Conservation (phyloP, 64 coral and sea anemone species). For the Actinia equina region DNA sequence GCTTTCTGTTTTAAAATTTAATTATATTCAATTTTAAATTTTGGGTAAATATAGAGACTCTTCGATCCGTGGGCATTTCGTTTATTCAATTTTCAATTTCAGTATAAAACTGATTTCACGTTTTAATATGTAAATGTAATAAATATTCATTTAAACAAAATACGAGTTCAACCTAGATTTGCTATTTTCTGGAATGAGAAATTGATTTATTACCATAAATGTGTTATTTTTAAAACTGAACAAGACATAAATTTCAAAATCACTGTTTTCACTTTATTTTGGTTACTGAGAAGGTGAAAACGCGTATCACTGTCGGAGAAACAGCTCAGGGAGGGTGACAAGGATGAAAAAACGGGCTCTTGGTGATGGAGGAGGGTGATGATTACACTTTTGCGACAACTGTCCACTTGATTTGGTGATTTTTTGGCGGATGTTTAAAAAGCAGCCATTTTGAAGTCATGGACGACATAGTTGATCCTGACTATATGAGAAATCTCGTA, state of each 20-base stretch:
- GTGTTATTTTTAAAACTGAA: not conserved
- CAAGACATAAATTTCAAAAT: not conserved
- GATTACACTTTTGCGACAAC: not conserved
- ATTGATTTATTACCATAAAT: not conserved
- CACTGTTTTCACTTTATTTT: slow-evolving; percentile 1
- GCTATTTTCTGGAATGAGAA: not conserved
- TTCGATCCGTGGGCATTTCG: too few relatives aligned
- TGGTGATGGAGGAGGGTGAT: not conserved
- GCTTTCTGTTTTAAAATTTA: too few relatives aligned
- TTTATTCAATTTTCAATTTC: too few relatives aligned
- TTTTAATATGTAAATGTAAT: too few relatives aligned
- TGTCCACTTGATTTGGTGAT: not conserved
- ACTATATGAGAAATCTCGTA: not conserved
- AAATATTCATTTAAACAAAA: too few relatives aligned
- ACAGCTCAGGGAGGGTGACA: too few relatives aligned
- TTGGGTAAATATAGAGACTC: too few relatives aligned
- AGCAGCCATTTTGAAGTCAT: slow-evolving; percentile 3
- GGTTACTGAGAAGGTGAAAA: too few relatives aligned
- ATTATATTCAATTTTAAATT: too few relatives aligned
- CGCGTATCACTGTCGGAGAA: too few relatives aligned
- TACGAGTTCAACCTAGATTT: too few relatives aligned
- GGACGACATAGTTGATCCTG: not conserved
- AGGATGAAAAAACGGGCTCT: not conserved
- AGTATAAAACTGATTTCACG: too few relatives aligned
- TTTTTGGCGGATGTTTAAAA: not conserved